phyloP scores from a whole-genome alignment of 1,140 invertebrate species.

The Orius insidiosus region DNA sequence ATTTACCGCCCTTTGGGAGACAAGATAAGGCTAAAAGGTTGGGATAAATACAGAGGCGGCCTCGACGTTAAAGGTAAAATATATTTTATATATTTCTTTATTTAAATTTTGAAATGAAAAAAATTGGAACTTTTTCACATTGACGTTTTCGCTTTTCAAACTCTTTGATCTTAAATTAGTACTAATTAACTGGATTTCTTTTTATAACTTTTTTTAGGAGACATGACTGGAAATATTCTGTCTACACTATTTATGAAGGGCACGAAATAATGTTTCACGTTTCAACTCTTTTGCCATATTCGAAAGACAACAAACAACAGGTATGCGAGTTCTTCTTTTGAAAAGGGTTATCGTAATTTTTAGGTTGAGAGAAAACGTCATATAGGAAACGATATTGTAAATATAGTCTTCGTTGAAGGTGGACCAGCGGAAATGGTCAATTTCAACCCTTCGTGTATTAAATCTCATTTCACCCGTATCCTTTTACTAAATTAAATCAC shows the following conservation, averaged over 20 bases:
- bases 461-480: conserved; percentile 79
- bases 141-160: background rate
- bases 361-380: conserved; percentile 70
- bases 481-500: too few species aligned
- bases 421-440: conserved; percentile 29
- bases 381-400: conserved; percentile 85
- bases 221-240: conserved; percentile 77
- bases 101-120: background rate
- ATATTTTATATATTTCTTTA: conserved; percentile 6
- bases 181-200: conserved; percentile 3
- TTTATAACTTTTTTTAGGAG: conserved; percentile 56
- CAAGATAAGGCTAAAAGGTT: conserved; percentile 63
- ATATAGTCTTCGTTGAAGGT: conserved; percentile 67
- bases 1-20: conserved; percentile 68
- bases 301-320: conserved; percentile 73
- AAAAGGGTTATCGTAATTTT: background rate
- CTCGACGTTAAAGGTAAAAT: conserved; percentile 69
- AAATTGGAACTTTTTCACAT: background rate
- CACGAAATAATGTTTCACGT: conserved; percentile 87
- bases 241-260: conserved; percentile 73
- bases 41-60: conserved; percentile 76
- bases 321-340: conserved; percentile 24
- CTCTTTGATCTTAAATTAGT: conserved; percentile 1
- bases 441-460: conserved; percentile 77
- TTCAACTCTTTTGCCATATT: conserved; percentile 70